These are phyloP conservation scores for Cyclophora albipunctata DNA, from an alignment of 2,888 invertebrate genomes.

Conservation along the genomic window DNA sequence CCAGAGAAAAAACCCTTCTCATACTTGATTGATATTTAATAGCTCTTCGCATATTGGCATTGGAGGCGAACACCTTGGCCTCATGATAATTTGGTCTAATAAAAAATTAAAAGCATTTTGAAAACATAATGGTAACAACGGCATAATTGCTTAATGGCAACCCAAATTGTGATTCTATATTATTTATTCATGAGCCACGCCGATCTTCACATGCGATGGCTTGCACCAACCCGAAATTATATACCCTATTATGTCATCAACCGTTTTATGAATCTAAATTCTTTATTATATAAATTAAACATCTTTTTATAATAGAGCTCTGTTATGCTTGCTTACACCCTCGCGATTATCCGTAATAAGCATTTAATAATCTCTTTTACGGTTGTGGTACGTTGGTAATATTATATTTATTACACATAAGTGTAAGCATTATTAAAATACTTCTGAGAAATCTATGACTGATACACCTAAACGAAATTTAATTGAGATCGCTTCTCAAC, in stretches of 20 bases:
- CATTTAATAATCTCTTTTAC: conserved; percentile 43
- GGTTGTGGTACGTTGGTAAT: conserved; percentile 12
- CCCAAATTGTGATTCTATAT: conserved; percentile 65
- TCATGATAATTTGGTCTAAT: conserved; percentile 61
- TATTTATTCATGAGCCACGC: conserved; percentile 64
- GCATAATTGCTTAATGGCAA: conserved; percentile 70
- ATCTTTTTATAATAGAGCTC: conserved; percentile 50
- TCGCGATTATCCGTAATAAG: conserved; percentile 59
- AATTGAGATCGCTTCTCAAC: conserved; percentile 12
- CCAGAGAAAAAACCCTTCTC: conserved; percentile 11
- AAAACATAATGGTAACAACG: conserved; percentile 67
- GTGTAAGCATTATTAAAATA: conserved; percentile 1
- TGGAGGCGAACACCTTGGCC: conserved; percentile 52
- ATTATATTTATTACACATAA: not conserved
- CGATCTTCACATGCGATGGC: conserved; percentile 56
- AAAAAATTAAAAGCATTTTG: conserved; percentile 73
- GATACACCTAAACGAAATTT: conserved; percentile 15
- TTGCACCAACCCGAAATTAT: conserved; percentile 63
- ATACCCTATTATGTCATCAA: conserved; percentile 71
- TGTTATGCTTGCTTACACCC: conserved; percentile 59
- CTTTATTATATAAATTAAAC: conserved; percentile 62
- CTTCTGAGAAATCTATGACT: conserved; percentile 4
- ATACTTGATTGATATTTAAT: conserved; percentile 70
- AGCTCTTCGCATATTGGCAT: conserved; percentile 45
- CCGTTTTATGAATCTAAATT: conserved; percentile 67